Percentiles rank a stretch among this genome's conserved stretches.
phyloP scores from a whole-genome alignment of 2,888 invertebrate species.

The Hedya salicella region DNA sequence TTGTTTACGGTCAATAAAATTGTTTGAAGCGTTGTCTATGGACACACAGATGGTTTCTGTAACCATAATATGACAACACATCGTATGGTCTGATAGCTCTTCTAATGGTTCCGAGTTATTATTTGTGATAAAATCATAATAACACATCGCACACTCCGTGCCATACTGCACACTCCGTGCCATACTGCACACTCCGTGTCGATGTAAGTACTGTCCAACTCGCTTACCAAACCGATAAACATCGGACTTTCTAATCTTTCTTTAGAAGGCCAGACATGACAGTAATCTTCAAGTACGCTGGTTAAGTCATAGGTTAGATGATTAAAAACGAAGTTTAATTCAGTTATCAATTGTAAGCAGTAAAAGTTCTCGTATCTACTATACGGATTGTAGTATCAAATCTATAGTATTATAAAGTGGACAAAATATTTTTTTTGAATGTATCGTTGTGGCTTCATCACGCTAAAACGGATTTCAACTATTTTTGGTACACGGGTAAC shows the following conservation, averaged over 20 bases:
- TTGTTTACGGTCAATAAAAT: not conserved
- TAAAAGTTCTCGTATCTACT: not conserved
- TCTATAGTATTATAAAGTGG: too few species aligned
- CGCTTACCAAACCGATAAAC: conserved; percentile 52
- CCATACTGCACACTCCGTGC: conserved; percentile 42
- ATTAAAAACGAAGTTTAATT: conserved; percentile 41
- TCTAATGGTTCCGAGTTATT: conserved; percentile 60
- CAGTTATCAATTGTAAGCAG: not conserved
- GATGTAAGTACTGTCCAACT: conserved; percentile 21
- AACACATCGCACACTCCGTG: conserved; percentile 46
- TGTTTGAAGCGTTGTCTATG: not conserved
- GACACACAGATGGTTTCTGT: not conserved
- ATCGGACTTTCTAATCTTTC: conserved; percentile 76
- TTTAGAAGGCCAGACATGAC: conserved; percentile 63
- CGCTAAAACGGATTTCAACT: too few species aligned
- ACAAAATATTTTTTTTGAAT: too few species aligned
- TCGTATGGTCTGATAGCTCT: conserved; percentile 65
- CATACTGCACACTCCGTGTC: conserved; percentile 38
- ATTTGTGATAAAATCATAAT: conserved; percentile 67
- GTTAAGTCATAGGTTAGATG: conserved; percentile 53
- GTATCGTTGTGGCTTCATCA: too few species aligned
- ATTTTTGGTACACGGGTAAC: too few species aligned
- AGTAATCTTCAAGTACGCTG: conserved; percentile 55
- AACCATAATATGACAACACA: conserved; percentile 38
- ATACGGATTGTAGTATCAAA: too few species aligned